phyloP scores from a whole-genome alignment of 92 coral and sea anemone species.

The Epizoanthus stellaris region DNA sequence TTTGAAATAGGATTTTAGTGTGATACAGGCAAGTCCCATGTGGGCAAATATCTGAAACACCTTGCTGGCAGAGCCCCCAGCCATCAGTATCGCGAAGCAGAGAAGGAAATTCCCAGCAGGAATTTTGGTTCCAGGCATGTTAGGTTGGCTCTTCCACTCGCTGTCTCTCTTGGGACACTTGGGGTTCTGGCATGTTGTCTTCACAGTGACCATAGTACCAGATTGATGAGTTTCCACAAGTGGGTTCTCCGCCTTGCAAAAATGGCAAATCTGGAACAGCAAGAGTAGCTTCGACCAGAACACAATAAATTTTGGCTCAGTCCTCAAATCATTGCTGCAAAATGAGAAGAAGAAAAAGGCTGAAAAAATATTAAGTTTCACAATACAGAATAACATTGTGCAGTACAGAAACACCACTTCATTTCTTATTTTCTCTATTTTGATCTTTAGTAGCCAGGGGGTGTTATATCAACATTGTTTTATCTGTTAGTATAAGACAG shows the following conservation, averaged over 20 bases:
- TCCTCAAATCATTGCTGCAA: slow-evolving; percentile 17
- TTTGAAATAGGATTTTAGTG: slow-evolving; percentile 26
- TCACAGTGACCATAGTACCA: slow-evolving; percentile 59
- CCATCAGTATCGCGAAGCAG: slow-evolving; percentile 50
- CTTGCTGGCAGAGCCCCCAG: slow-evolving; percentile 56
- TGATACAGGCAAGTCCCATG: slow-evolving; percentile 52
- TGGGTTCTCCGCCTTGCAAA: slow-evolving; percentile 59
- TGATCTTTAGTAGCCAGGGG: no score
- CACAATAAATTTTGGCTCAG: slow-evolving; percentile 51
- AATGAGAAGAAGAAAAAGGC: no score
- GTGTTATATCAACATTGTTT: no score
- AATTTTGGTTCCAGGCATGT: slow-evolving; percentile 54
- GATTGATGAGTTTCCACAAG: slow-evolving; percentile 26
- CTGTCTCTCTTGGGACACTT: slow-evolving; percentile 35
- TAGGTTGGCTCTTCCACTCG: slow-evolving; percentile 59
- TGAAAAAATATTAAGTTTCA: no score
- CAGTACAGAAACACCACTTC: no score
- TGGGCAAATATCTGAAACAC: slow-evolving; percentile 46
- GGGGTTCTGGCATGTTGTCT: slow-evolving; percentile 27
- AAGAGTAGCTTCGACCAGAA: slow-evolving; percentile 48
- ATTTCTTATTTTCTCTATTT: no score
- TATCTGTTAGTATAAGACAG: no score
- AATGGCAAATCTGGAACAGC: slow-evolving; percentile 49
- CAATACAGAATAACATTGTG: no score
- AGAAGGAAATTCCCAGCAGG: slow-evolving; percentile 64